These are phyloP conservation scores for Piprites chloris DNA, from an alignment of 2,113 vertebrate genomes.

Conservation along the genomic window DNA sequence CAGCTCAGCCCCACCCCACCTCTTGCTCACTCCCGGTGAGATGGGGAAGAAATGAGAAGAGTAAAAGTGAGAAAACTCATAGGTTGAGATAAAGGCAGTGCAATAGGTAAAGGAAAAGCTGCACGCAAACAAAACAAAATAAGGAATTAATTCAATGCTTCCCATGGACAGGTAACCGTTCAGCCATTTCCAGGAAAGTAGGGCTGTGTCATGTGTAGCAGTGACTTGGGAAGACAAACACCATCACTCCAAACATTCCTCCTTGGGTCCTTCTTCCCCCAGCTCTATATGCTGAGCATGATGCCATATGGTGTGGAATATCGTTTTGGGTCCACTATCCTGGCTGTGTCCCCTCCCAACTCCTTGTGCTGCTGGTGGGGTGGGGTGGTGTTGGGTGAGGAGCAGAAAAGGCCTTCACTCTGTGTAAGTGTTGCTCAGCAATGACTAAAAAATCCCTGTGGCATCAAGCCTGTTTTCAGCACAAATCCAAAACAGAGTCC, in stretches of 20 bases:
- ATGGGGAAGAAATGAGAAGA: background rate
- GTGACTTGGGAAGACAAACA: background rate
- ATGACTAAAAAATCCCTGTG: background rate
- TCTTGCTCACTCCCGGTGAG: background rate
- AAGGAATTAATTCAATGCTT: background rate
- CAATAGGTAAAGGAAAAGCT: background rate
- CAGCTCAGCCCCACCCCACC: background rate
- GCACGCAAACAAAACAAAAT: background rate
- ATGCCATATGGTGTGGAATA: background rate
- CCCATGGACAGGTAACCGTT: background rate
- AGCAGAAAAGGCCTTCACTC: background rate
- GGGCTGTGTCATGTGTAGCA: background rate
- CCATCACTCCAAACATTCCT: background rate
- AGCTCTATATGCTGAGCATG: background rate
- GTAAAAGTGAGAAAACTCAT: background rate
- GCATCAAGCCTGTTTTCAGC: background rate
- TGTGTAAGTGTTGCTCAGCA: background rate
- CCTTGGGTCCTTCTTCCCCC: background rate
- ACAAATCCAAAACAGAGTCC: background rate
- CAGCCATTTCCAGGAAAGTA: background rate
- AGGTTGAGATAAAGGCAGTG: background rate
- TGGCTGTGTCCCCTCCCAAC: background rate
- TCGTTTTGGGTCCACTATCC: background rate
- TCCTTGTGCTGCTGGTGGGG: background rate
- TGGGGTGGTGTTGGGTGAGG: background rate